Base-by-base conservation (phyloP, 2,888 invertebrate species). In the Drosophila incognita region DNA sequence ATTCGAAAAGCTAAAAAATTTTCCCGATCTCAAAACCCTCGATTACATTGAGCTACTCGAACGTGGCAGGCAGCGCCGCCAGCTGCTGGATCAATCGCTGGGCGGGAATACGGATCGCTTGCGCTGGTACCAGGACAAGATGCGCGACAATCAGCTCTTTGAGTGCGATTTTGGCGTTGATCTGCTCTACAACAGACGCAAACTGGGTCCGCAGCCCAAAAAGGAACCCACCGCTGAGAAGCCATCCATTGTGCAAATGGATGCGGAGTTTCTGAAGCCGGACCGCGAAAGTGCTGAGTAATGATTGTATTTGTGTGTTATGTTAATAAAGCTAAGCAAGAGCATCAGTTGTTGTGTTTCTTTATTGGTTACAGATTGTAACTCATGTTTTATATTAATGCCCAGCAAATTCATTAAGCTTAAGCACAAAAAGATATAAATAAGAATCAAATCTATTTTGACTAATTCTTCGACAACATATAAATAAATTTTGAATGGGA, bases 51-150 rank as follows among this genome's bases (percentile, higher is more conserved):
- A 92, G n/a, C 91, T 93, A n/a, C 60, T 93, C 6, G 71, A 83
- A 21, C 91, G 93, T 6, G 92, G 92, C 1, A 76, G 81, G 40
- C 78, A 90, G n/a, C 89, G 93, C 0, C 92, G 93, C 1, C 79
- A 83, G 54, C 70, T 90, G 10, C 27, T 93, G 8, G 92, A 92
- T 71, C 90, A 92, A 52, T 91, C 89, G 0, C 64, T 93, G 53
- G 93, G 93, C 35, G 90, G 90, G 0, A 92, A 92, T 69, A 92
- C 87, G 1, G 91, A 91, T 24, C 92, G 93, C 2, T 57, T 77
- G 29, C 69, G 83, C 40, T 89, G 90, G 80, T 93, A 91, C 75
- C 70, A 91, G 63, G 69, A 79, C 11, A 80, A 86, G 65, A 42
- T 81, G 8, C 68, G 68, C 0, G 79, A 84, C 1, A 76, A 81